Evolutionary conservation across 1,140 invertebrate species (phyloP), one percentile per base, ranked within the genome.

Genomic region (Leptoteleia sp.): DNA sequence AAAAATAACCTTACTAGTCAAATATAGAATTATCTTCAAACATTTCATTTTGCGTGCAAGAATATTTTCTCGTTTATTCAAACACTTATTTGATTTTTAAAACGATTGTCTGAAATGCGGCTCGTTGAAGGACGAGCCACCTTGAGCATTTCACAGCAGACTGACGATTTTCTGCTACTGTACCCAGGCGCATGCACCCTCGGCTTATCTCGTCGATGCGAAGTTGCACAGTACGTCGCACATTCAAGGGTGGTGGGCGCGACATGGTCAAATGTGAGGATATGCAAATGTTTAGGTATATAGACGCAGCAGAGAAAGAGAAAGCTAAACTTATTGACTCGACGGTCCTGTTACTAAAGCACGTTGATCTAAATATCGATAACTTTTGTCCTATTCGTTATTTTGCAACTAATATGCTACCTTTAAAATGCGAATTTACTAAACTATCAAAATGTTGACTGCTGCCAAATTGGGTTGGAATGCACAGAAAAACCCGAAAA

Each of bases 261-360:
- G 45, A 70, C 55, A 50, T 73, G 70, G 68, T 52, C 65, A 65
- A 68, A 72, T 62, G 78, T 33, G 62, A 76, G 47, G 35, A 73
- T 73, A 80, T 45, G 72, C 48, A 73, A 76, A 76, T 62, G 68
- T 67, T 75, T 57, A 47, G 68, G 33, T 79, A 64, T 79, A 67
- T 67, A 67, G 62, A 73, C 68, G 59, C 62, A 43, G 55, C 13
- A 11, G 68, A 70, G 76, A 79, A 76, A 81, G 79, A 79, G 73
- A 75, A 78, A 79, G 72, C 79, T 65, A 72, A 82, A 71, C 70
- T 76, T 75, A 80, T 73, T 79, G 65, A 72, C 64, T 57, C 48
- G 45, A 52, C 43, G 31, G 45, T 65, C 15, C 50, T 59, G 37
- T 65, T 64, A 59, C 61, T 7, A 33, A 61, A 59, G 38, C 71